These are phyloP conservation scores for Ridgeia piscesae DNA, from an alignment of 1,140 invertebrate genomes.

Conservation along the genomic window DNA sequence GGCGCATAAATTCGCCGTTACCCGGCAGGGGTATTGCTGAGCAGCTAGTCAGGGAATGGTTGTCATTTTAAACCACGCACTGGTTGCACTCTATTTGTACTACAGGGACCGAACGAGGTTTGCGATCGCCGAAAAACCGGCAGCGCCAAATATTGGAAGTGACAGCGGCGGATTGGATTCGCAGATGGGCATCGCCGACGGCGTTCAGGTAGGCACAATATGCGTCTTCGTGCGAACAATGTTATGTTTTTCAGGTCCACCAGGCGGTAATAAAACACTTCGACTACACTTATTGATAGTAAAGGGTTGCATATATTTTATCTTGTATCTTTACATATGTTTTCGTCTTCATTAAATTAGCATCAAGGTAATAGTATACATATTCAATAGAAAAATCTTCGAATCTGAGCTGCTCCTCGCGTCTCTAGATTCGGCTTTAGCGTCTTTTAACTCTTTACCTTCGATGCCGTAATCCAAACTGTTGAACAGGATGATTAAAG, in stretches of 20 bases:
- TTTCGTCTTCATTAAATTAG: not conserved
- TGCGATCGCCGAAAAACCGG: not conserved
- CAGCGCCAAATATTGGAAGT: not conserved
- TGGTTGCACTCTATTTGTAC: constrained; percentile 1
- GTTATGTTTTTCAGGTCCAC: not conserved
- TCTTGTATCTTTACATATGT: not conserved
- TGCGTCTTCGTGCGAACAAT: not conserved
- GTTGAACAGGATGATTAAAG: not conserved
- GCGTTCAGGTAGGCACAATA: not conserved
- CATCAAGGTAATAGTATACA: not conserved
- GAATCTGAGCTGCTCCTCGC: not conserved
- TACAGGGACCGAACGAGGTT: not conserved
- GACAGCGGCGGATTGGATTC: not conserved
- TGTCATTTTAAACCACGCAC: not conserved
- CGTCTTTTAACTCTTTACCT: not conserved
- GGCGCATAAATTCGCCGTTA: not conserved
- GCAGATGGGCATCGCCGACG: constrained; percentile 2
- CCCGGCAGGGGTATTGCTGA: not conserved
- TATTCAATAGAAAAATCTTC: too few relatives aligned
- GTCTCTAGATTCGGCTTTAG: too few relatives aligned
- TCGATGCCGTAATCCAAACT: not conserved
- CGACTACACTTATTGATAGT: not conserved
- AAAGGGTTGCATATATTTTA: not conserved
- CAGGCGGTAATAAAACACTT: not conserved
- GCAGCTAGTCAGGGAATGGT: not conserved